These are phyloP conservation scores for Parascotia fuliginaria DNA, from an alignment of 2,888 invertebrate genomes.

Conservation along the genomic window DNA sequence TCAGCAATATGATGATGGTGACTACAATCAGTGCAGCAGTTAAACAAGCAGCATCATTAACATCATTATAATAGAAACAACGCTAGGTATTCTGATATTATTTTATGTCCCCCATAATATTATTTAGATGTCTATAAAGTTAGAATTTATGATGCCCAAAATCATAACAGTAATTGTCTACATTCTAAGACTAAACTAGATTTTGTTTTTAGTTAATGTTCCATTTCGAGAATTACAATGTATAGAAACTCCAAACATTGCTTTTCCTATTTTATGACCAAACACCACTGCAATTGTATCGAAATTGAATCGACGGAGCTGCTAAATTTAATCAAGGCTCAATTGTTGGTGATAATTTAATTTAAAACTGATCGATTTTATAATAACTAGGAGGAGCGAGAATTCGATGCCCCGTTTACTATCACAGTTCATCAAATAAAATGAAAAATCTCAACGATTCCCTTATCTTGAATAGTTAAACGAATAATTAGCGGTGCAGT, in stretches of 20 bases:
- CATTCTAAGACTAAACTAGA: too few relatives aligned
- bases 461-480: slow-evolving; percentile 42
- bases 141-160: too few relatives aligned
- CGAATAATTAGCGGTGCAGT: slow-evolving; percentile 44
- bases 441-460: slow-evolving; percentile 29
- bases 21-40: too few relatives aligned
- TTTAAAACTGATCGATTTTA: slow-evolving; percentile 32
- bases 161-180: too few relatives aligned
- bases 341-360: slow-evolving; percentile 29
- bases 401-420: slow-evolving; percentile 44
- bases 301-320: background rate
- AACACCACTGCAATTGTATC: slow-evolving; percentile 4
- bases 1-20: too few relatives aligned
- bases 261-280: background rate
- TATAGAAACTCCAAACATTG: background rate
- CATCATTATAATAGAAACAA: too few relatives aligned
- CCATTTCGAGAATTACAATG: background rate
- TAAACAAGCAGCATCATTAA: too few relatives aligned
- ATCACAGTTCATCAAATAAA: slow-evolving; percentile 48
- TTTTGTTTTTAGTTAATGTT: background rate
- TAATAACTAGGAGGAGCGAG: slow-evolving; percentile 34
- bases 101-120: too few relatives aligned
- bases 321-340: slow-evolving; percentile 11
- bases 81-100: too few relatives aligned
- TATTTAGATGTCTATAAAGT: too few relatives aligned